Conservation (phyloP, 2,888 invertebrate species). For the Xanthia icteritia region DNA sequence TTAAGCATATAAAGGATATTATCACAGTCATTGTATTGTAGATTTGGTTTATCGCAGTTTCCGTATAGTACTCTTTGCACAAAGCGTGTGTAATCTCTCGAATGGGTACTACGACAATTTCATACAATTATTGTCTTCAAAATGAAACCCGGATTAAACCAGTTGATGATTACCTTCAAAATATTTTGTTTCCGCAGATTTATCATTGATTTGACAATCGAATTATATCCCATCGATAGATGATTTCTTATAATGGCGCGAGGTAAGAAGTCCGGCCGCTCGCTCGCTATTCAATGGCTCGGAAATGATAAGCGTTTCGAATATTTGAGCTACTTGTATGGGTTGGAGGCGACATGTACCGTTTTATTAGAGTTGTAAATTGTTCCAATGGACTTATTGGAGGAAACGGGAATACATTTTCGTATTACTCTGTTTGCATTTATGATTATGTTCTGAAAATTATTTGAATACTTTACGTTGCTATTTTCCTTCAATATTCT, state of each 20-base stretch:
- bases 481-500: neutral
- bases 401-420: conserved; percentile 41
- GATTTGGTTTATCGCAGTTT: neutral
- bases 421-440: conserved; percentile 29
- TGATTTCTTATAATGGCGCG: conserved; percentile 79
- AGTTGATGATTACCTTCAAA: conserved; percentile 52
- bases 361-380: conserved; percentile 64
- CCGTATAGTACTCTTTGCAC: neutral
- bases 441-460: conserved; percentile 18
- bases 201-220: conserved; percentile 74
- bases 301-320: conserved; percentile 82
- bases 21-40: neutral
- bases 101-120: neutral
- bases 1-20: too few species aligned
- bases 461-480: neutral
- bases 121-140: neutral
- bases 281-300: conserved; percentile 76
- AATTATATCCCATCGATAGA: conserved; percentile 75
- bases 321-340: conserved; percentile 75
- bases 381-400: conserved; percentile 55
- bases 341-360: conserved; percentile 54
- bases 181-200: conserved; percentile 65
- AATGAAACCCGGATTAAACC: conserved; percentile 27
- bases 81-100: neutral
- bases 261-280: conserved; percentile 70